Conservation (phyloP, 2,888 invertebrate species). For the Plutella xylostella region DNA sequence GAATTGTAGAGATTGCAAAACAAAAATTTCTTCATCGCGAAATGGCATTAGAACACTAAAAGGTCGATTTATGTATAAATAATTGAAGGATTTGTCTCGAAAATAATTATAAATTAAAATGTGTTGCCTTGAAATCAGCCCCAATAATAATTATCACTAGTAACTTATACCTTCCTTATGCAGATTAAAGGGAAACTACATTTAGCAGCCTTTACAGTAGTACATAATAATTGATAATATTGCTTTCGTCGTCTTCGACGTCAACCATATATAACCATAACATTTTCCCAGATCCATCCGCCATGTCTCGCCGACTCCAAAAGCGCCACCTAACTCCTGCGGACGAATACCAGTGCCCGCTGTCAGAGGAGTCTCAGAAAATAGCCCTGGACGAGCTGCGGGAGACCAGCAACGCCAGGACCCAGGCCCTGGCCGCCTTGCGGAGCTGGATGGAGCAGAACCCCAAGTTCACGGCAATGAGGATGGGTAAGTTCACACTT, state of each 20-base stretch:
- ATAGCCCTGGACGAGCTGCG: constrained; percentile 76
- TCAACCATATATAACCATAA: neutral
- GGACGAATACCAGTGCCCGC: constrained; percentile 73
- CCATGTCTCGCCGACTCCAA: constrained; percentile 46
- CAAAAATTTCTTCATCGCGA: neutral
- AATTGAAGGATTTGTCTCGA: too few relatives aligned
- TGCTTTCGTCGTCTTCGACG: neutral
- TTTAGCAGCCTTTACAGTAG: neutral
- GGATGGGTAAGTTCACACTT: constrained; percentile 79
- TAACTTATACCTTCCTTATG: neutral
- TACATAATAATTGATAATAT: neutral
- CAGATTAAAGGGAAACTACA: neutral
- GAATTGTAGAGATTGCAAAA: neutral
- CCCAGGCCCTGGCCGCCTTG: constrained; percentile 74
- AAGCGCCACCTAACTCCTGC: constrained; percentile 68
- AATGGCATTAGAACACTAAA: too few relatives aligned
- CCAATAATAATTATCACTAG: neutral
- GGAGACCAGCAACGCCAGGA: constrained; percentile 74
- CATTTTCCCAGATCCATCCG: constrained; percentile 14
- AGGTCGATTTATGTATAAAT: too few relatives aligned
- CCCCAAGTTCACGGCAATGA: constrained; percentile 74
- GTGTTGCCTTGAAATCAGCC: neutral
- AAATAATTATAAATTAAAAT: neutral
- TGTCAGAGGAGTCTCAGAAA: constrained; percentile 71
- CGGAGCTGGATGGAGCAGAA: constrained; percentile 79